Conservation (phyloP, 2,888 invertebrate genomes). For the Linyphia triangularis region DNA sequence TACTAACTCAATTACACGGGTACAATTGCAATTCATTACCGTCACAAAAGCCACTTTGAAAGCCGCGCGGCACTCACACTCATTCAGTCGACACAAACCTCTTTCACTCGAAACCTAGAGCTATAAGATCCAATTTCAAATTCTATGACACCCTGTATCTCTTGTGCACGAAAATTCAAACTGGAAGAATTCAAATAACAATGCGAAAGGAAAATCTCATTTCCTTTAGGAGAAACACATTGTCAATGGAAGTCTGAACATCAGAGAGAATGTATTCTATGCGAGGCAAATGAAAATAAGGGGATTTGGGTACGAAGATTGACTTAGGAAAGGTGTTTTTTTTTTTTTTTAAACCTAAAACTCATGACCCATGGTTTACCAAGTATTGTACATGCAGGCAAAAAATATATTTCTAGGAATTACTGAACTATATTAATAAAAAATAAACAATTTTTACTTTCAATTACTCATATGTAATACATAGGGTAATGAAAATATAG, state of each 20-base stretch:
- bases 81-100: not conserved
- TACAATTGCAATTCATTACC: not conserved
- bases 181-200: conserved; percentile 31
- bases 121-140: conserved; percentile 25
- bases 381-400: too few relatives aligned
- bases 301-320: not conserved
- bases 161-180: not conserved
- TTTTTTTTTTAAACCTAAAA: too few relatives aligned
- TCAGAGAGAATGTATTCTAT: not conserved
- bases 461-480: too few relatives aligned
- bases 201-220: conserved; percentile 23
- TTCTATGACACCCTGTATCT: conserved; percentile 3
- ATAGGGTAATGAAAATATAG: too few relatives aligned
- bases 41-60: not conserved
- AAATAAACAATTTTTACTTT: too few relatives aligned
- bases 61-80: too few relatives aligned
- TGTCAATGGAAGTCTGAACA: not conserved
- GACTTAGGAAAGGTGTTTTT: not conserved
- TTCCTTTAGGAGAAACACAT: not conserved
- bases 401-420: too few relatives aligned
- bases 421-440: too few relatives aligned
- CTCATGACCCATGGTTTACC: too few relatives aligned
- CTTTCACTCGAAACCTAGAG: not conserved
- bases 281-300: not conserved
- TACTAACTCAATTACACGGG: not conserved